Conservation (phyloP, 1,140 invertebrate species). For the Sminthurinus signatus region DNA sequence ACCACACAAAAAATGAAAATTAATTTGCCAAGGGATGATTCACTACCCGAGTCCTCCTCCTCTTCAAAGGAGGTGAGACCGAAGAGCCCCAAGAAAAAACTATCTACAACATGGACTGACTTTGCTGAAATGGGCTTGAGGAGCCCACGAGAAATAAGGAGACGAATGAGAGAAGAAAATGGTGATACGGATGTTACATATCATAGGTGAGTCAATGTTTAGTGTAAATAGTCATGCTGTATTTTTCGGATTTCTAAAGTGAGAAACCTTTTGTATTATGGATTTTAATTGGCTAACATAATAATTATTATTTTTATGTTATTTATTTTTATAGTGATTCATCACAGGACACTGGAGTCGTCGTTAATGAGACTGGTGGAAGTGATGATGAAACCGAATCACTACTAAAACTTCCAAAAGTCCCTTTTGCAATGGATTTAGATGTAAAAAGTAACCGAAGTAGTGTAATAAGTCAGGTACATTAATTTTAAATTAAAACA, state of each 20-base stretch:
- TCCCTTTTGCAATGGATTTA: constrained; percentile 53
- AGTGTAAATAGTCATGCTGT: not conserved
- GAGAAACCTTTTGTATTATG: not conserved
- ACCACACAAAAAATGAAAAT: constrained; percentile 67
- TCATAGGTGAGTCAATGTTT: constrained; percentile 26
- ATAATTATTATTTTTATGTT: not conserved
- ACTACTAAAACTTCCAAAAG: constrained; percentile 42
- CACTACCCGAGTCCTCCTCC: constrained; percentile 37
- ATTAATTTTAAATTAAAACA: too few relatives aligned
- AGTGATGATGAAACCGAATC: constrained; percentile 43
- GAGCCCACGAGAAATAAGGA: constrained; percentile 45
- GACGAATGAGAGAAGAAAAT: constrained; percentile 41
- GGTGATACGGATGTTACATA: constrained; percentile 32
- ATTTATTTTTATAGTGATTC: constrained; percentile 52
- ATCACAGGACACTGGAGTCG: constrained; percentile 47
- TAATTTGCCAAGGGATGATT: constrained; percentile 58
- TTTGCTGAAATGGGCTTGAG: constrained; percentile 56
- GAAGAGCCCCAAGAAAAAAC: constrained; percentile 44
- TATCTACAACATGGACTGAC: constrained; percentile 55
- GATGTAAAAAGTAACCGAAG: constrained; percentile 53
- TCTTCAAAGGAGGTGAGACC: constrained; percentile 44
- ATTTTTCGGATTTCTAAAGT: not conserved
- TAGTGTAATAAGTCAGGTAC: constrained; percentile 52
- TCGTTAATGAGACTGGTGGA: constrained; percentile 35
- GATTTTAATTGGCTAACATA: not conserved